Percentiles rank a stretch among this genome's conserved stretches.
phyloP scores from a whole-genome alignment of 23 tunicate species.

The Corella eumyota region DNA sequence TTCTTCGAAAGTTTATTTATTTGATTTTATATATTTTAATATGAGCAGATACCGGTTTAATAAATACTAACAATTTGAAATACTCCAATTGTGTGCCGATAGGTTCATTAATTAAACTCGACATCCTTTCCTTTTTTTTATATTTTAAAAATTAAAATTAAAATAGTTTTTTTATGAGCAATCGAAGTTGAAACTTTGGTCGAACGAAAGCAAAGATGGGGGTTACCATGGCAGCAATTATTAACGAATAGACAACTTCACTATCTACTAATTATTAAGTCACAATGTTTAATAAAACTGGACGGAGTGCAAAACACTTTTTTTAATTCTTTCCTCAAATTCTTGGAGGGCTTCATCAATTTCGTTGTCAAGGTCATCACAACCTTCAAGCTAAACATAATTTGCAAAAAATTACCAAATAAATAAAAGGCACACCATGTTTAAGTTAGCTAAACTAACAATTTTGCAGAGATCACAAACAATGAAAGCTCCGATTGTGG shows the following conservation, averaged over 20 bases:
- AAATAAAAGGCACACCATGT: not conserved
- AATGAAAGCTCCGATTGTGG: constrained; percentile 92
- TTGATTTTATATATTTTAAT: no score
- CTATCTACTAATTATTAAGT: no score
- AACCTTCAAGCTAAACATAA: constrained; percentile 37
- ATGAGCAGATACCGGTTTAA: no score
- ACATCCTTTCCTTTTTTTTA: no score
- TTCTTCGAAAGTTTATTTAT: no score
- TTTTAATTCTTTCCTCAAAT: constrained; percentile 65
- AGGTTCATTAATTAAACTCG: no score
- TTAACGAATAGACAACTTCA: no score
- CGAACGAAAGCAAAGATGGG: no score
- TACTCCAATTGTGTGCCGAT: no score
- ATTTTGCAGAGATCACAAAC: constrained; percentile 69
- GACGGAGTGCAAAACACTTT: constrained; percentile 70
- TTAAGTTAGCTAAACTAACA: constrained; percentile 17
- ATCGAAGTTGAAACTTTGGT: constrained; percentile 3
- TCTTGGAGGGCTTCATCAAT: constrained; percentile 88
- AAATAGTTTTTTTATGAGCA: not conserved
- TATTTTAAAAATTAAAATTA: no score
- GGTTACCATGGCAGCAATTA: no score
- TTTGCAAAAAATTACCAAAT: not conserved
- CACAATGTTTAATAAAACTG: constrained; percentile 90
- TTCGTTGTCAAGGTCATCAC: constrained; percentile 74
- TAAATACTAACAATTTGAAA: no score